Evolutionary conservation across 2,888 invertebrate genomes (phyloP), one percentile per base, ranked within the genome.

Genomic region (Mayetiola destructor): DNA sequence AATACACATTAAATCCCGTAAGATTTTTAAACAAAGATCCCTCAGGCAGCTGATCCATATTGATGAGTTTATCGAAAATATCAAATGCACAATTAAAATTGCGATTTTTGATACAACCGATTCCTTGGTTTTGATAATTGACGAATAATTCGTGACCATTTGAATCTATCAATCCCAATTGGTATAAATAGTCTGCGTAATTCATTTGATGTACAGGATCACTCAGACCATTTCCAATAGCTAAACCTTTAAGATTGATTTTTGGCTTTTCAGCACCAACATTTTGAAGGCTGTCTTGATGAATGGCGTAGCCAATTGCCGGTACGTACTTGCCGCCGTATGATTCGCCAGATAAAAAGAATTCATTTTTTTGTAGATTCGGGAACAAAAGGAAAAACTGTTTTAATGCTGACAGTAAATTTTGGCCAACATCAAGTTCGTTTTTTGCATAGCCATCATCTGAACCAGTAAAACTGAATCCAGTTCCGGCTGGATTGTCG

Each of bases 401-500:
- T 37, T 75, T 71, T 3, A 92, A 65, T 0, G 85, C 85, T 56
- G 78, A 77, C 65, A 89, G 85, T 8, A 94, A 69, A 68, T 94
- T 84, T 55, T 79, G 77, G 0, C 86, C 92, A 1, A 94, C 87
- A 66, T 85, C 82, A 0, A 78, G 80, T 70, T 93, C 84, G 68
- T 88, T 84, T 5, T 74, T 79, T 10, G 86, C 85, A 70, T 86
- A 93, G 0, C 93, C 92, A 57, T 71, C 77, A 20, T 83, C 80
- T 57, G 79, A 71, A 3, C 82, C 78, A 0, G 93, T 91, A 65
- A 91, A 93, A 71, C 93, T 93, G 67, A 85, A 95, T 0, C 94
- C 94, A 2, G 91, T 86, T 2, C 92, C 91, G 1, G 89, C 94
- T 0, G 94, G 94, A 70, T 91, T 94, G 69, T 95, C 94, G 58